phyloP scores from a whole-genome alignment of 1,140 invertebrate species.

The Drosophila virilis region DNA sequence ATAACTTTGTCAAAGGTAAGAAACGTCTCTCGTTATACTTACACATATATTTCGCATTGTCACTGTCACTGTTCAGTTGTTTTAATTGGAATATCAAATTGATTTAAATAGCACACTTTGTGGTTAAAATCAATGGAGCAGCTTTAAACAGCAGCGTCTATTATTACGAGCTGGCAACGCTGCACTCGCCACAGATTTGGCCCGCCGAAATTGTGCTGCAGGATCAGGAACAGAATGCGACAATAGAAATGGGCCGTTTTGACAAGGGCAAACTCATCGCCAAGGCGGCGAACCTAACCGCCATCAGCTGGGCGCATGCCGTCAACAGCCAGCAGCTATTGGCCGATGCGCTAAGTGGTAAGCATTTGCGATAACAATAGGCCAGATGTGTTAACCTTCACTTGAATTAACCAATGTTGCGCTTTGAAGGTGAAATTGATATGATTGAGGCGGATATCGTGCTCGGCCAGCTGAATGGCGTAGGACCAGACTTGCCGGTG shows the following conservation, averaged over 20 bases:
- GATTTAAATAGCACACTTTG: conserved; percentile 37
- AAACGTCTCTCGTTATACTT: background rate
- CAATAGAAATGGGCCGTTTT: conserved; percentile 27
- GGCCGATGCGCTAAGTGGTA: conserved; percentile 86
- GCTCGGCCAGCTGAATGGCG: conserved; percentile 86
- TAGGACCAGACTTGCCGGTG: conserved; percentile 87
- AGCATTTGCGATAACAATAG: conserved; percentile 52
- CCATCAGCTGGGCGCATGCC: conserved; percentile 93
- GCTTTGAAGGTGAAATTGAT: conserved; percentile 84
- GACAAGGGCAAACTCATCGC: conserved; percentile 41
- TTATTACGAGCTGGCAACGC: conserved; percentile 40
- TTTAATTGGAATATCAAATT: conserved; percentile 18
- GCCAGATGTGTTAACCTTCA: background rate
- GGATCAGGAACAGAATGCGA: conserved; percentile 10
- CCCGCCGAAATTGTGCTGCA: conserved; percentile 17
- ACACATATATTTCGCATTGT: background rate
- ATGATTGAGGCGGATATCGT: conserved; percentile 96
- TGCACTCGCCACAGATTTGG: background rate
- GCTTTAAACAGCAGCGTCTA: conserved; percentile 53
- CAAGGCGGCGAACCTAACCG: conserved; percentile 87
- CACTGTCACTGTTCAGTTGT: background rate
- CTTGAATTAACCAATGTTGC: background rate
- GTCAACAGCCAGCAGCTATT: conserved; percentile 89
- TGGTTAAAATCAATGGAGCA: conserved; percentile 58
- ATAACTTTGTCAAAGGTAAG: conserved; percentile 22